These are phyloP conservation scores for Heteronetta atricapilla DNA, from an alignment of 2,113 vertebrate species.

Conservation along the genomic window DNA sequence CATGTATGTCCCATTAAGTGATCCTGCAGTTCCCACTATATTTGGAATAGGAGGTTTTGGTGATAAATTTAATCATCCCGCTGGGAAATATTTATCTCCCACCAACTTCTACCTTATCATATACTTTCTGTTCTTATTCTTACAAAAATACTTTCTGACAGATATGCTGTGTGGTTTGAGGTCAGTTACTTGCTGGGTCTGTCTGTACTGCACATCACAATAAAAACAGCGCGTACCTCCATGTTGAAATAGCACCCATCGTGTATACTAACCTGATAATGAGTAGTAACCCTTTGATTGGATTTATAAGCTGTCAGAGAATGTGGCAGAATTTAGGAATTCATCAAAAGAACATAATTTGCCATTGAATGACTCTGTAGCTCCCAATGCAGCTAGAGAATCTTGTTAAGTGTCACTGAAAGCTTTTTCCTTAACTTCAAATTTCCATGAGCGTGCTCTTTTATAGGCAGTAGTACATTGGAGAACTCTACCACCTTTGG, in stretches of 20 bases:
- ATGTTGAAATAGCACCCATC: background rate
- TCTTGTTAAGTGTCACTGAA: background rate
- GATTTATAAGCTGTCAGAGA: background rate
- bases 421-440: background rate
- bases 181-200: background rate
- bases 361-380: background rate
- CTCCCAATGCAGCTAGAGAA: background rate
- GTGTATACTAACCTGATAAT: background rate
- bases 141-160: background rate
- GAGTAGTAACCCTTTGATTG: background rate
- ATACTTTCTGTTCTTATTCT: background rate
- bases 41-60: background rate
- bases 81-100: background rate
- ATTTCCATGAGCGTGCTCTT: fast-evolving
- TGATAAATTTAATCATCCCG: background rate
- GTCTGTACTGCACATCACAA: background rate
- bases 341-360: background rate
- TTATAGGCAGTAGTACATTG: background rate
- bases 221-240: background rate
- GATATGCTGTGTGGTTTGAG: background rate
- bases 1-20: background rate
- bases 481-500: background rate
- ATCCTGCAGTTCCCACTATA: background rate
- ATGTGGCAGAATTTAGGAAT: background rate
- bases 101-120: background rate